Base-by-base conservation (phyloP, 2,797 vertebrate genomes). In the Apogon hyalosoma region DNA sequence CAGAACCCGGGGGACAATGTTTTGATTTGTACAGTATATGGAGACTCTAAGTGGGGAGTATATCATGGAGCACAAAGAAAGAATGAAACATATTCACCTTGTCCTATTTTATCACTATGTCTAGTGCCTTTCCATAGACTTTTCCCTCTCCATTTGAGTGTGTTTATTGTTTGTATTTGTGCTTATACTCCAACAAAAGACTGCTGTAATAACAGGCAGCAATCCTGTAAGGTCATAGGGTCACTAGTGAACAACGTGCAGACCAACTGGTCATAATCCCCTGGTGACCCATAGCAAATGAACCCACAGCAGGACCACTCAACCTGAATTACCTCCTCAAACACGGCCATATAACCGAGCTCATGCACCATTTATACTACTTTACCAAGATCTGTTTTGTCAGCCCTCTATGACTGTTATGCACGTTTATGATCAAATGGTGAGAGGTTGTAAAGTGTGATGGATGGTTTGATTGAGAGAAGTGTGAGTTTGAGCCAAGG, bases 301-400 rank as follows among this genome's bases (percentile, higher is more conserved):
- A 87, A 86, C 64, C 75, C 55, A 36, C 11, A 52, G 78, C 72
- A 18, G 48, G 39, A 71, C 75, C 85, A 82, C 84, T 90, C 80
- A 76, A 76, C 76, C 79, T 73, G 78, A 87, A 91, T 90, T 90
- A 94, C 87, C 90, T 86, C 76, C 80, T 88, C 63, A 88, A 90
- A 83, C 68, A 81, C 14, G 46, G 90, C 81, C 86, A 87, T 85
- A 92, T 87, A 83, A 80, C 87, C 56, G 69, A 70, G 47, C 84
- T 90, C 67, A 41, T 56, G 42, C 40, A 65, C 21, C 61, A 57
- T 78, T 83, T 83, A 75, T 45, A 77, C 59, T 33, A 46, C 73
- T 72, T 24, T 1, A 12, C 54, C 62, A 80, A 79, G 75, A 75
- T 70, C 53, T 42, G 70, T 70, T 79, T 73, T 64, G 58, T 69